These are phyloP conservation scores for Drosophila anomalipes DNA, from an alignment of 2,888 invertebrate genomes.

Conservation along the genomic window DNA sequence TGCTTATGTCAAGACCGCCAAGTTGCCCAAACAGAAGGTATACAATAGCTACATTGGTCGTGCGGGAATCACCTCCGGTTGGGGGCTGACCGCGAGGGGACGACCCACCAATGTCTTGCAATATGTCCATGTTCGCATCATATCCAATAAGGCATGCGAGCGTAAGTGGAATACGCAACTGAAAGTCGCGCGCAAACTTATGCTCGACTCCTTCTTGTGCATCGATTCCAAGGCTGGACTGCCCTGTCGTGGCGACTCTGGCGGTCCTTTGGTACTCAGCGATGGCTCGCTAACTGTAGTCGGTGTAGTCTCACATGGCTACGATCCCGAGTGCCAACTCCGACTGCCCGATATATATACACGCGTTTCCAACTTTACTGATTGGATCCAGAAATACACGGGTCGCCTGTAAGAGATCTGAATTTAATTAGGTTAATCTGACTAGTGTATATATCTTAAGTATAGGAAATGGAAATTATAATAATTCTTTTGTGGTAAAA, in stretches of 20 bases:
- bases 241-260: constrained; percentile 65
- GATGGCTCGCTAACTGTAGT: constrained; percentile 51
- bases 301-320: constrained; percentile 69
- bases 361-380: constrained; percentile 44
- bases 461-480: neutral
- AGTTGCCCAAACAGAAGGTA: constrained; percentile 25
- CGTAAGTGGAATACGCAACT: constrained; percentile 48
- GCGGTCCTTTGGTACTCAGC: constrained; percentile 55
- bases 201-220: constrained; percentile 51
- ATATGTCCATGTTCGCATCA: constrained; percentile 39
- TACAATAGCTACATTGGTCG: constrained; percentile 9
- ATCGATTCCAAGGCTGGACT: constrained; percentile 50
- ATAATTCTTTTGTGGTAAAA: neutral
- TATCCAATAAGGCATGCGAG: constrained; percentile 51
- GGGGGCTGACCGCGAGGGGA: constrained; percentile 50
- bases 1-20: constrained; percentile 27
- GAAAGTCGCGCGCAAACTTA: constrained; percentile 9
- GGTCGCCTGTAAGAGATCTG: constrained; percentile 1
- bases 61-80: constrained; percentile 48
- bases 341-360: constrained; percentile 59
- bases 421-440: neutral
- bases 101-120: constrained; percentile 33
- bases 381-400: constrained; percentile 52
- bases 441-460: neutral
- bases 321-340: constrained; percentile 41